Evolutionary conservation across 2,113 vertebrate genomes (phyloP).

Genomic region (Phaethornis superciliosus): DNA sequence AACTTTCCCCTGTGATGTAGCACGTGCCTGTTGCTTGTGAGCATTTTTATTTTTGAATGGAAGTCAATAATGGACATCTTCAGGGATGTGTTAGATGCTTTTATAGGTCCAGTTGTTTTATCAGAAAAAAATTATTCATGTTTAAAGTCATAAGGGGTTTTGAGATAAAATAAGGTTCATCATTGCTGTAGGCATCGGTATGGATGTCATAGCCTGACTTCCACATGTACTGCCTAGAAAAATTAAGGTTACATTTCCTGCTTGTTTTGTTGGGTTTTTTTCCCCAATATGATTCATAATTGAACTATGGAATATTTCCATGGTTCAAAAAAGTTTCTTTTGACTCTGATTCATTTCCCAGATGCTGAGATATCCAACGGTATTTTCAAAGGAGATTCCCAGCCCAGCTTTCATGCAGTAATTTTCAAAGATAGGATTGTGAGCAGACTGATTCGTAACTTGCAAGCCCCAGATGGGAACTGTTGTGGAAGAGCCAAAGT

Average conservation of each 20-base stretch:
- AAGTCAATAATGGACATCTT: not conserved
- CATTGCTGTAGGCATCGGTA: not conserved
- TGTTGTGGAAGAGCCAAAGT: not conserved
- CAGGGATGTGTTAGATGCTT: not conserved
- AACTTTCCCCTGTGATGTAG: not conserved
- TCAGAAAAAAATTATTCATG: not conserved
- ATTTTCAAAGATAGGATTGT: not conserved
- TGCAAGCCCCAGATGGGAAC: not conserved
- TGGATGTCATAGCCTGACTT: not conserved
- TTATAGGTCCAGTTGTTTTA: not conserved
- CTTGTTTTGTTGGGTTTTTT: not conserved
- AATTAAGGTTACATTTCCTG: not conserved
- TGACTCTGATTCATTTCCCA: not conserved
- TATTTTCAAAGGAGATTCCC: not conserved
- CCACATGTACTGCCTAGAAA: not conserved
- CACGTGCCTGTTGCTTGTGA: not conserved
- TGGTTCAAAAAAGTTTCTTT: not conserved
- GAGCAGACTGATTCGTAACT: not conserved
- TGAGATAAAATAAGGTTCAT: not conserved
- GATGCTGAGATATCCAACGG: not conserved
- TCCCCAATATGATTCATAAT: not conserved
- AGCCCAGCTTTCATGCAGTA: not conserved
- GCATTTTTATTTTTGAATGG: not conserved
- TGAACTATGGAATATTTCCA: too few relatives aligned
- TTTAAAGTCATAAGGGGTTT: not conserved